Conservation (phyloP, 2,113 vertebrate genomes). For the Pavo muticus region DNA sequence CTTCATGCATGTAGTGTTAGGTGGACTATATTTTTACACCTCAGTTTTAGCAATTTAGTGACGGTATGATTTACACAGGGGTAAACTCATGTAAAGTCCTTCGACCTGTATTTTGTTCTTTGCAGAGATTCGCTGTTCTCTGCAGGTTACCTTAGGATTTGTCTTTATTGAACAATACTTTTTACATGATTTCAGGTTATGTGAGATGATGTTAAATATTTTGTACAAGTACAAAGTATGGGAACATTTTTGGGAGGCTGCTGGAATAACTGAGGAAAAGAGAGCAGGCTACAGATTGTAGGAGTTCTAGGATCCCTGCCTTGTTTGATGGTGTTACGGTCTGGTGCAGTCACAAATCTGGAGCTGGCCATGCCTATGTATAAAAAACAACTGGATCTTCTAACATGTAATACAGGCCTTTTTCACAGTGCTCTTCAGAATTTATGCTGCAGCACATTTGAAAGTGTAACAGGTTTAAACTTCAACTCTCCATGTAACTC, state of each 20-base stretch:
- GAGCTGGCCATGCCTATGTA: neutral
- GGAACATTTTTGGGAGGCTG: neutral
- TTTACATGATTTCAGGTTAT: neutral
- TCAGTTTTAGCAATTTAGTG: neutral
- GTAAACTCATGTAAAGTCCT: neutral
- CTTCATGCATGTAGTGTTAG: neutral
- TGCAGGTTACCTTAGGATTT: neutral
- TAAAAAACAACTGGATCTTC: neutral
- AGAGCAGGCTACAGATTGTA: neutral
- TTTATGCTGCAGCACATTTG: neutral
- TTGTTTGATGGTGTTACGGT: neutral
- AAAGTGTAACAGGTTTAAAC: neutral
- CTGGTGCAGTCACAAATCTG: rapidly evolving
- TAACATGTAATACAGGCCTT: rapidly evolving
- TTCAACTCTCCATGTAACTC: neutral
- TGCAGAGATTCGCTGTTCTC: neutral
- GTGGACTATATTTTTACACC: neutral
- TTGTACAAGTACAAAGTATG: neutral
- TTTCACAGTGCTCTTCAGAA: neutral
- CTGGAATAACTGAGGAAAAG: neutral
- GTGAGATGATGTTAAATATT: neutral
- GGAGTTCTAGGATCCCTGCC: neutral
- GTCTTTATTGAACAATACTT: neutral
- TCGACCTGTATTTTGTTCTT: neutral
- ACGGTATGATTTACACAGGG: neutral